A percentile compares a stretch with the other conserved stretches of the same genome.
Conservation (phyloP, 2,888 invertebrate genomes). For the Dicyrtoma fusca region DNA sequence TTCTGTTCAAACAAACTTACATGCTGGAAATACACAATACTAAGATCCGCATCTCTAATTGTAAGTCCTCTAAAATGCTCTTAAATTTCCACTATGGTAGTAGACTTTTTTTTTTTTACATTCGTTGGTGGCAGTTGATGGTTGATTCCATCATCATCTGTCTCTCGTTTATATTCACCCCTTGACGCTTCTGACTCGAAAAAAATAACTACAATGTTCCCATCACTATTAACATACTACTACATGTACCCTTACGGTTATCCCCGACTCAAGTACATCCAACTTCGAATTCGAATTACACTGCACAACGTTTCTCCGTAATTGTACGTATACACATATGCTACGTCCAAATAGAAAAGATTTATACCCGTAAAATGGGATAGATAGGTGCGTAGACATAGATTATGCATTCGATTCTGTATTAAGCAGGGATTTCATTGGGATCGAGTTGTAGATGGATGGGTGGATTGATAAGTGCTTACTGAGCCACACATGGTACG, state of each 20-base stretch:
- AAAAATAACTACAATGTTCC: slow-evolving; percentile 25
- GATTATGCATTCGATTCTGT: no score
- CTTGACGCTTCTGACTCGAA: slow-evolving; percentile 24
- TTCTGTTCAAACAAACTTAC: neutral
- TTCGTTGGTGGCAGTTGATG: neutral
- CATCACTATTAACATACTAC: slow-evolving; percentile 25
- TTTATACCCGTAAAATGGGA: no score
- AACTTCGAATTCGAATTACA: no score
- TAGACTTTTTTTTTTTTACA: neutral
- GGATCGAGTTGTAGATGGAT: no score
- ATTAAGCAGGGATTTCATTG: no score
- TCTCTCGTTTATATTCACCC: slow-evolving; percentile 29
- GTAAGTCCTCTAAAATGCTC: slow-evolving; percentile 17
- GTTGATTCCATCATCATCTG: slow-evolving; percentile 29
- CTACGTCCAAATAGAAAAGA: no score
- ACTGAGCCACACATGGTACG: slow-evolving; percentile 11
- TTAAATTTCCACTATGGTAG: slow-evolving; percentile 9
- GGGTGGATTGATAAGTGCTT: no score
- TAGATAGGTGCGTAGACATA: no score
- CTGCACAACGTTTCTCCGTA: no score
- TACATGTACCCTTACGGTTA: slow-evolving; percentile 8
- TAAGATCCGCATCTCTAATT: slow-evolving; percentile 28
- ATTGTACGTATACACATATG: no score
- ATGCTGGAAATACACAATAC: slow-evolving; percentile 1
- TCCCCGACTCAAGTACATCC: no score